A percentile compares a stretch with the other conserved stretches of the same genome.
Conservation (phyloP, 2,797 vertebrate species). For the Rhynchonycteris naso region DNA sequence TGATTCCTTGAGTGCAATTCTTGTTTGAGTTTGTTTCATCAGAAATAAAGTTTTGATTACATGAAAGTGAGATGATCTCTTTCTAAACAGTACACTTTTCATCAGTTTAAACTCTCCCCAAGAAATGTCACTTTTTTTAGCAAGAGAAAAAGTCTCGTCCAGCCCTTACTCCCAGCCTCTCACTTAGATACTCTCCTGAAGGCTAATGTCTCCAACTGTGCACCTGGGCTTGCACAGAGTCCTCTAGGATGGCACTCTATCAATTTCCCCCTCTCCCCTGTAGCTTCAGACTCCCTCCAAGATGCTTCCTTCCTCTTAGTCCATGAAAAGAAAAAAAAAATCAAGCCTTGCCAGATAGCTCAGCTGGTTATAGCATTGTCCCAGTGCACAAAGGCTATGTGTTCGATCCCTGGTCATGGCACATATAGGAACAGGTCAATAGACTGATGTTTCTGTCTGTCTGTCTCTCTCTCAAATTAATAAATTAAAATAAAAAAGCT, state of each 20-base stretch:
- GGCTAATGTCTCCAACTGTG: neutral
- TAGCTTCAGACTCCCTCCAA: neutral
- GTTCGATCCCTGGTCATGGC: no score
- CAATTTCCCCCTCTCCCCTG: neutral
- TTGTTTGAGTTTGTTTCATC: slow-evolving; percentile 32
- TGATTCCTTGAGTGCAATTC: slow-evolving; percentile 28
- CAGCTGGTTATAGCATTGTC: no score
- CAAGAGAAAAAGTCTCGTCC: neutral
- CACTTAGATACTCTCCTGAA: neutral
- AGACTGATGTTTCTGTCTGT: no score
- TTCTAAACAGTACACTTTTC: neutral
- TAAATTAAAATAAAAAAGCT: no score
- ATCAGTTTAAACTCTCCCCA: neutral
- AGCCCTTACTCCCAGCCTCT: neutral
- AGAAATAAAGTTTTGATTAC: slow-evolving; percentile 65
- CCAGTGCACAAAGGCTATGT: no score
- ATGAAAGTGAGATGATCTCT: slow-evolving; percentile 18
- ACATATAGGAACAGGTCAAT: no score
- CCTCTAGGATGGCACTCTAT: neutral
- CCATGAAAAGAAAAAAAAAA: neutral
- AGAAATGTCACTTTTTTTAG: neutral
- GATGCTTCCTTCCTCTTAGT: neutral
- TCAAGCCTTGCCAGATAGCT: no score
- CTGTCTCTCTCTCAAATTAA: no score
- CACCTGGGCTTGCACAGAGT: neutral